Evolutionary conservation across 2,888 invertebrate genomes (phyloP), one percentile per base, ranked within the genome.

Genomic region (Ophonus ardosiacus): DNA sequence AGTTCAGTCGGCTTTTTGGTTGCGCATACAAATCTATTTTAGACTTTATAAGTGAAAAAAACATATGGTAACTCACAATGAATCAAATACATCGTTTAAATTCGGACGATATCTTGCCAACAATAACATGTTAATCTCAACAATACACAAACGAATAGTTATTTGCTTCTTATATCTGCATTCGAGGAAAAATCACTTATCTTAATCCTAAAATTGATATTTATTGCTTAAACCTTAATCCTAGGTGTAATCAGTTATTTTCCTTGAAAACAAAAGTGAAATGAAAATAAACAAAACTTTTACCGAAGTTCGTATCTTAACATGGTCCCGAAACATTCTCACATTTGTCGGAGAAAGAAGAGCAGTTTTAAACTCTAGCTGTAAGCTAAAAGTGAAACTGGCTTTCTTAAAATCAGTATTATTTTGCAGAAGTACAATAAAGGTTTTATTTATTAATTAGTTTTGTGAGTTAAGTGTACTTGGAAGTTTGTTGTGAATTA

Each of bases 11-110:
- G 78, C 21, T 78, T 78, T 57, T 56, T 78, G 18, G 56, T 31
- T 38, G 15, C 68, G 68, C 38, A 38, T 5, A 31, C 38, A 13
- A 7, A 15, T 82, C 71, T 82, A 82, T 82, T 82, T 82, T 82
- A 18, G 71, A 71, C 82, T 82, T 82, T 31, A 82, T 82, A 51
- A 31, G 56, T 56, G 40, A 17, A 82, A 82, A 82, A 63, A 81
- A 81, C 61, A 82, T 13, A 71, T 18, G 51, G 13, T 15, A 7
- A 24, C 56, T 56, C n/a, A n/a, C 7, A 17, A 57, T 38, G 24
- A 82, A 10, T 8, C 71, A 56, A 82, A 13, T 38, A 61, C 31
- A 15, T 38, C 80, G 80, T 0, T 13, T 15, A 40, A 40, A 38
- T n/a, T 31, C 43, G 71, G 31, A 38, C 38, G 38, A 6, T 68